Base-by-base conservation (phyloP, 2,113 vertebrate genomes). In the Syngnathus floridae region DNA sequence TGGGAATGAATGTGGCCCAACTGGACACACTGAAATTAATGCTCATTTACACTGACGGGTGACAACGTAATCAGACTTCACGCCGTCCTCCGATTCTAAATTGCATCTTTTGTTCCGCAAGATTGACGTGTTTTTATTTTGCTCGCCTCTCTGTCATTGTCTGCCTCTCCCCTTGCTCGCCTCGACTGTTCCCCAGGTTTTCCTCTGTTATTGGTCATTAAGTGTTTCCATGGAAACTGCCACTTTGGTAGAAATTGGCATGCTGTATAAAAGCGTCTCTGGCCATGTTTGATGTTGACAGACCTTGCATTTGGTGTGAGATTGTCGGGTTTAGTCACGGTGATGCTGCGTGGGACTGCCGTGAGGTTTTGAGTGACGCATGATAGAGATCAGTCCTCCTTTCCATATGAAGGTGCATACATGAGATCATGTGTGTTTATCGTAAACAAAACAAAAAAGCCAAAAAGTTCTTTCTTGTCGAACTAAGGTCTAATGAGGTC, bases 1-100 rank as follows among this genome's bases (percentile, higher is more conserved):
- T 71, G 80, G 64, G 31, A 61, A 74, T 68, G 73, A 85, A 89
- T 90, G 86, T 87, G 81, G 64, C 62, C 81, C 81, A 79, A 82
- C 80, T 85, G 84, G 87, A 88, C 87, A 88, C 81, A 84, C 74
- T 85, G 82, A 90, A 90, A 91, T 91, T 88, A 91, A 89, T 83
- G 89, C 90, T 90, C 82, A 88, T 90, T 90, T 90, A 86, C 84
- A 80, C 82, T 88, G 89, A 91, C 78, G 85, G 26, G 26, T 31
- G 26, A 31, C 26, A 31, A 87, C 90, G 89, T 89, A 90, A 91
- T 92, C 87, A 82, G 82, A 84, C 84, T 86, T 86, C 88, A 89
- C 73, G 86, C 89, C 87, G 85, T 85, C 88, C 79, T 87, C 83
- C 70, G 77, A 87, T 86, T 82, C 86, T 81, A 91, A 91, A 91